These are phyloP conservation scores for Mechanitis messenoides DNA, from an alignment of 2,888 invertebrate genomes.

Conservation along the genomic window DNA sequence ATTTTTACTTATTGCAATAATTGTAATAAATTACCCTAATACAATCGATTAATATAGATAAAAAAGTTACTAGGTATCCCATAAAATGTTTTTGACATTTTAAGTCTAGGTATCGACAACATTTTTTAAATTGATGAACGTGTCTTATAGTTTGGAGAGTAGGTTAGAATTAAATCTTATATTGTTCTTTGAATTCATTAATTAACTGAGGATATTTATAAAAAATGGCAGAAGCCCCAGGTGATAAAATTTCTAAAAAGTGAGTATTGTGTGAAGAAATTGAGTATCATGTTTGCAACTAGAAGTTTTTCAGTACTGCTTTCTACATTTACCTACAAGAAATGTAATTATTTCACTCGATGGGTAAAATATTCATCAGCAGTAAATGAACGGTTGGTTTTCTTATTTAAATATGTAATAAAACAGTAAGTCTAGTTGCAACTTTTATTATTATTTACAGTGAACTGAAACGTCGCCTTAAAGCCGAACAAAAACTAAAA, in stretches of 20 bases:
- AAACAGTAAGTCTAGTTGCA: slow-evolving; percentile 6
- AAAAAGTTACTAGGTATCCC: too few species aligned
- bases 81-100: slow-evolving; percentile 6
- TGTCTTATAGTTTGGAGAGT: slow-evolving; percentile 15
- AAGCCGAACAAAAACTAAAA: slow-evolving; percentile 94
- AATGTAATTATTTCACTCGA: slow-evolving; percentile 40
- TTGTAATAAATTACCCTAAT: too few species aligned
- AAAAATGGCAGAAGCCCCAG: slow-evolving; percentile 75
- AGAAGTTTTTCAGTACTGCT: slow-evolving; percentile 41
- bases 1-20: too few species aligned
- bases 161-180: slow-evolving; percentile 19
- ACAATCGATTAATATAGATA: too few species aligned
- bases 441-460: slow-evolving; percentile 66
- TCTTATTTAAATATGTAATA: slow-evolving; percentile 23
- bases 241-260: slow-evolving; percentile 82
- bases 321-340: slow-evolving; percentile 36
- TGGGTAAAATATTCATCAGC: slow-evolving; percentile 48
- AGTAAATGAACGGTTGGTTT: slow-evolving; percentile 63
- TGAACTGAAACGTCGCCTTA: slow-evolving; percentile 93
- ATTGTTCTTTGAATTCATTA: slow-evolving; percentile 7
- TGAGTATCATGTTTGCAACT: slow-evolving; percentile 46
- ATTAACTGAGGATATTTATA: slow-evolving; percentile 9
- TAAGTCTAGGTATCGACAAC: background rate
- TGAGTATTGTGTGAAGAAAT: slow-evolving; percentile 66
- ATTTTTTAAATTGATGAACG: slow-evolving; percentile 9